A percentile compares a stretch with the other conserved stretches of the same genome.
Evolutionary conservation across 1,140 invertebrate genomes (phyloP).

Genomic region (Dolichoris vasculosae): DNA sequence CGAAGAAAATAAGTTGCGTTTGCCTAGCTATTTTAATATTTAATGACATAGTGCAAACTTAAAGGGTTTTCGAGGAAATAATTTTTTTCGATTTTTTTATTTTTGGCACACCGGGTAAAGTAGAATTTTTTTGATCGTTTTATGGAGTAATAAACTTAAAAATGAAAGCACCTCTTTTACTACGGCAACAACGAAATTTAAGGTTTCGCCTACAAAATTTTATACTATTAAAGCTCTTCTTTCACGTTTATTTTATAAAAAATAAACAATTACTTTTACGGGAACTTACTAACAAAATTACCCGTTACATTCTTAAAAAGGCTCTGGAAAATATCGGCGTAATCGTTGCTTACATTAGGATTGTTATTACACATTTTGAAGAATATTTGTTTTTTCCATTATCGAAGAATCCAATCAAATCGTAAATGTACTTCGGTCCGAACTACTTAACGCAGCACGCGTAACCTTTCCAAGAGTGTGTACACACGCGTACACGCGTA

Average conservation of each 20-base stretch:
- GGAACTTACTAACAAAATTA: neutral
- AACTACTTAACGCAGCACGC: neutral
- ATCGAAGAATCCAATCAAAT: neutral
- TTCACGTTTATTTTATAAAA: neutral
- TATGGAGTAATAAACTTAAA: constrained; percentile 17
- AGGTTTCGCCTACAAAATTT: neutral
- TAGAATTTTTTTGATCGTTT: neutral
- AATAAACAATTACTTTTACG: neutral
- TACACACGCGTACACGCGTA: neutral
- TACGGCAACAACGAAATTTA: neutral
- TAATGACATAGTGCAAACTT: neutral
- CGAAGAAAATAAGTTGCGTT: neutral
- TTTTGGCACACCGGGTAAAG: neutral
- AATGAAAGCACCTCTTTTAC: neutral
- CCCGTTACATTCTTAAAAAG: neutral
- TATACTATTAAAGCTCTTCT: neutral
- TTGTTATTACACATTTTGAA: neutral
- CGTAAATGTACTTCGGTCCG: neutral
- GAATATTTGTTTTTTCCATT: too few relatives aligned
- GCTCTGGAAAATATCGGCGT: neutral
- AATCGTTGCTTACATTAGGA: neutral
- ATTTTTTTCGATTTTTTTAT: too few relatives aligned
- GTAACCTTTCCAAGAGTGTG: neutral
- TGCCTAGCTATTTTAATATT: constrained; percentile 6
- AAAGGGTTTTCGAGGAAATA: constrained; percentile 12